Evolutionary conservation across 1,140 invertebrate genomes (phyloP).

Genomic region (Cecropterus lyciades): DNA sequence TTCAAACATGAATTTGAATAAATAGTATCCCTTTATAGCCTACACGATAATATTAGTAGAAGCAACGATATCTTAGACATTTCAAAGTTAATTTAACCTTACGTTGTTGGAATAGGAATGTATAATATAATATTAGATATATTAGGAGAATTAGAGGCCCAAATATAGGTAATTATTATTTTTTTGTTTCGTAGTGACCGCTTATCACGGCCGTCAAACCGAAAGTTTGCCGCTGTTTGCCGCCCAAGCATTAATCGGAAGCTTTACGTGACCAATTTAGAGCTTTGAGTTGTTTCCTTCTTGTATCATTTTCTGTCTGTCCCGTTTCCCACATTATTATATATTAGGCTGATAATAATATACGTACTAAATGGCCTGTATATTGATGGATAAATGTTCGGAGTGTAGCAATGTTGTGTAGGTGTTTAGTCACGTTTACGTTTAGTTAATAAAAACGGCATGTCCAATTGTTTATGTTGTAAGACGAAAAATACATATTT

Average conservation of each 20-base stretch:
- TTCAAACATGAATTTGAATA: conserved; percentile 28
- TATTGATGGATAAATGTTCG: conserved; percentile 32
- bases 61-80: conserved; percentile 8
- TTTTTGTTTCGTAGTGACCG: conserved; percentile 48
- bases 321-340: conserved; percentile 57
- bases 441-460: conserved; percentile 16
- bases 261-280: conserved; percentile 80
- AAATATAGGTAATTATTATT: conserved; percentile 35
- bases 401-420: conserved; percentile 15
- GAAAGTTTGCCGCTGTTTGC: conserved; percentile 54
- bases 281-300: conserved; percentile 75
- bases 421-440: conserved; percentile 9
- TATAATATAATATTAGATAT: neutral
- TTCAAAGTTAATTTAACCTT: conserved; percentile 3
- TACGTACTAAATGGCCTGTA: conserved; percentile 42
- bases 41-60: conserved; percentile 7
- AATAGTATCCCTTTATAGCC: conserved; percentile 13
- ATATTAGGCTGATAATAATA: conserved; percentile 28
- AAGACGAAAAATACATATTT: conserved; percentile 1
- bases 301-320: conserved; percentile 74
- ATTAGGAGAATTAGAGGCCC: neutral
- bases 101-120: conserved; percentile 7
- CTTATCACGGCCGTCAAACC: conserved; percentile 52
- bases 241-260: conserved; percentile 72
- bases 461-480: conserved; percentile 2